Conservation (phyloP, 1,140 invertebrate genomes). For the Aplysia californica region DNA sequence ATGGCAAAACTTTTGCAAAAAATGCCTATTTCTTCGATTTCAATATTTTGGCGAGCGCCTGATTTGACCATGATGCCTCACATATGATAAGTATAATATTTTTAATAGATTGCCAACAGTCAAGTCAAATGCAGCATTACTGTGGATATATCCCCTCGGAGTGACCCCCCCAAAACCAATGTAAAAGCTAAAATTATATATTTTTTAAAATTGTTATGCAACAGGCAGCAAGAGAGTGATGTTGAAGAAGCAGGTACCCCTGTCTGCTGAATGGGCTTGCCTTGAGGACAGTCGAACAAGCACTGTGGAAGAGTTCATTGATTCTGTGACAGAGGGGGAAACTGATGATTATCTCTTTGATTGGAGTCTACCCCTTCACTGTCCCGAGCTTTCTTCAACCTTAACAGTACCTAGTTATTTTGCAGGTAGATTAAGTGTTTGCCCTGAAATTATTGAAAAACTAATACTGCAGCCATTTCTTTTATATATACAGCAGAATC, state of each 20-base stretch:
- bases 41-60: too few relatives aligned
- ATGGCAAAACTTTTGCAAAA: too few relatives aligned
- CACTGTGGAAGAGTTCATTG: constrained; percentile 45
- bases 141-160: neutral
- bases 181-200: neutral
- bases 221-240: constrained; percentile 43
- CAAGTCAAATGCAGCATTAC: neutral
- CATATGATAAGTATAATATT: neutral
- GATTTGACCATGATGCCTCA: neutral
- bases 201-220: too few relatives aligned
- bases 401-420: constrained; percentile 59
- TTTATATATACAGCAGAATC: neutral
- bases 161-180: neutral
- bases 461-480: neutral
- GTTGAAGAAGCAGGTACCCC: constrained; percentile 43
- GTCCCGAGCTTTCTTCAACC: constrained; percentile 47
- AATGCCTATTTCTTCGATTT: too few relatives aligned
- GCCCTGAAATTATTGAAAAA: neutral
- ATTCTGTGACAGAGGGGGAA: constrained; percentile 18
- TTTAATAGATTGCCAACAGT: neutral
- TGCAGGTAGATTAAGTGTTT: constrained; percentile 38
- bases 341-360: constrained; percentile 57
- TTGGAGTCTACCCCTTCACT: constrained; percentile 60
- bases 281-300: constrained; percentile 42
- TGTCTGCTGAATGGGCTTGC: constrained; percentile 53